phyloP scores from a whole-genome alignment of 2,888 invertebrate species.

The Rhaphigaster nebulosa region DNA sequence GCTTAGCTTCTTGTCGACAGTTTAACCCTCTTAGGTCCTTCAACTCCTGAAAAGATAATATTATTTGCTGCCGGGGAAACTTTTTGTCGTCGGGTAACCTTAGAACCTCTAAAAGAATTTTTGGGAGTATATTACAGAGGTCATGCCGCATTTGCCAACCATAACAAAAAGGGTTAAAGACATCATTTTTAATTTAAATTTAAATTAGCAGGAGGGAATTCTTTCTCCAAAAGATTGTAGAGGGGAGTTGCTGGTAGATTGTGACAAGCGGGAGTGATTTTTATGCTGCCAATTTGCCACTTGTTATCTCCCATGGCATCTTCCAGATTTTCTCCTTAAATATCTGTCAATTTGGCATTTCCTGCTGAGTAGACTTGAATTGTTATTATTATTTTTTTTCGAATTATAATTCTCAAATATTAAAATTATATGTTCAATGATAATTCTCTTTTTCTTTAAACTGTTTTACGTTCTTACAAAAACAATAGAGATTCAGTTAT shows the following conservation, averaged over 20 bases:
- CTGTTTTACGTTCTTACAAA: no score
- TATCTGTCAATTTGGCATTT: not conserved
- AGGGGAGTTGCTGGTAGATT: not conserved
- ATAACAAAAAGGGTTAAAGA: not conserved
- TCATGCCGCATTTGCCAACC: not conserved
- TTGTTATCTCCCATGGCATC: not conserved
- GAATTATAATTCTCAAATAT: not conserved
- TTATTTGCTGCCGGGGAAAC: not conserved
- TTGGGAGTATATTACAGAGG: not conserved
- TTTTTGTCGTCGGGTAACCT: not conserved
- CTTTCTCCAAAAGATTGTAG: not conserved
- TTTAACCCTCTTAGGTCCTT: not conserved
- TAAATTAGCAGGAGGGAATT: not conserved
- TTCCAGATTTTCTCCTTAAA: not conserved
- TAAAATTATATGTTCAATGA: not conserved
- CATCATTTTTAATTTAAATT: conserved; percentile 1
- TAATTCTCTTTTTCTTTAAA: not conserved
- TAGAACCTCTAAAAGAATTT: not conserved
- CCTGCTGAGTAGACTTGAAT: not conserved
- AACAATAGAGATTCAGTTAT: no score
- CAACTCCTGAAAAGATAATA: conserved; percentile 35
- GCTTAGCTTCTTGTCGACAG: not conserved
- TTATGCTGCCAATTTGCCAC: not conserved
- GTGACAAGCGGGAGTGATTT: not conserved
- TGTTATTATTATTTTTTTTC: not conserved